Percentiles rank a stretch among this genome's conserved stretches.
Conservation (phyloP, 2,888 invertebrate genomes). For the Sarcophaga rosellei region DNA sequence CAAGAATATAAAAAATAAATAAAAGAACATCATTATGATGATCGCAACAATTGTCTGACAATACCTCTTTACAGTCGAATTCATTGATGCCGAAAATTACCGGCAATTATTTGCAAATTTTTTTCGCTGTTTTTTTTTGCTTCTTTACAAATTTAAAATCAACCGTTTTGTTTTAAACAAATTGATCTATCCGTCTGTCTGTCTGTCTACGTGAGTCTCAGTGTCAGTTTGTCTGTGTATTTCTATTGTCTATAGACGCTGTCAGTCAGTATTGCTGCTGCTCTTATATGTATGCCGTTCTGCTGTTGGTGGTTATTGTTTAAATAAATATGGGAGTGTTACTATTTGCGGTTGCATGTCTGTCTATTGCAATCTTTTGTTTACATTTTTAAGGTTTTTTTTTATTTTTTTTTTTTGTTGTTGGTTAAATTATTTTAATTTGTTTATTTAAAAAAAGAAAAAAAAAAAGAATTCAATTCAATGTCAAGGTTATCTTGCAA, state of each 20-base stretch:
- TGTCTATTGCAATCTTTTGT: constrained; percentile 29
- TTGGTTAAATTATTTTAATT: constrained; percentile 20
- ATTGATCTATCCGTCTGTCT: background rate
- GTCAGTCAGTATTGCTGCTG: no score
- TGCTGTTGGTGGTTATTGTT: constrained; percentile 26
- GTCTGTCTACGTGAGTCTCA: background rate
- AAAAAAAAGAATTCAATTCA: constrained; percentile 47
- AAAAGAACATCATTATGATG: constrained; percentile 18
- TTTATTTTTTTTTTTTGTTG: background rate
- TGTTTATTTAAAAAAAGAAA: constrained; percentile 36
- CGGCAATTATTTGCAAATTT: constrained; percentile 57
- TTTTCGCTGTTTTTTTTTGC: no score
- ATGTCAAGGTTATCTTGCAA: constrained; percentile 61
- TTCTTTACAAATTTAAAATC: constrained; percentile 37
- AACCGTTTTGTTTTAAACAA: background rate
- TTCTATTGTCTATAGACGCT: constrained; percentile 8
- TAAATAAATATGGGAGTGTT: constrained; percentile 56
- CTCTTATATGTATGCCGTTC: no score
- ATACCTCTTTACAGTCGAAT: constrained; percentile 8
- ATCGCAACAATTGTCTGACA: constrained; percentile 27
- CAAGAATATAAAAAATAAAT: no score
- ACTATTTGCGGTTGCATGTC: constrained; percentile 25
- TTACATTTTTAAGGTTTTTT: constrained; percentile 24
- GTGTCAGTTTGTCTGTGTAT: constrained; percentile 11
- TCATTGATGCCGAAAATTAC: constrained; percentile 65